Conservation (phyloP, 2,888 invertebrate species). For the Rhingia rostrata region DNA sequence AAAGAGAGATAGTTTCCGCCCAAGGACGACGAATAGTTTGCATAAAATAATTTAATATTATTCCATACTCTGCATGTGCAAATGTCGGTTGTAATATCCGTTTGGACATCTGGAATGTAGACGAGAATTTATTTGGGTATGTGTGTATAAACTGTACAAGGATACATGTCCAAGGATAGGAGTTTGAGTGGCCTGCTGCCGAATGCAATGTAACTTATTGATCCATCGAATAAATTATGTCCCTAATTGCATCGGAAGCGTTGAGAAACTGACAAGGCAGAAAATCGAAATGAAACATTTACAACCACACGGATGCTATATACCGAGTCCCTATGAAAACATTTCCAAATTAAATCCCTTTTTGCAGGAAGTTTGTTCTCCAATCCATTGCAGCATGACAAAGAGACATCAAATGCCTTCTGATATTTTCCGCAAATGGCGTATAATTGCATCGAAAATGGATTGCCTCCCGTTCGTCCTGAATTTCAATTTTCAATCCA, state of each 20-base stretch:
- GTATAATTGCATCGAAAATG: background rate
- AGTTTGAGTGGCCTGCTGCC: constrained; percentile 26
- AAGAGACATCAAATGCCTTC: constrained; percentile 16
- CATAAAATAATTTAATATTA: constrained; percentile 66
- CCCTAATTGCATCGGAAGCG: constrained; percentile 73
- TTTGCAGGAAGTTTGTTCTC: constrained; percentile 10
- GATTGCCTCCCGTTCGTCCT: constrained; percentile 36
- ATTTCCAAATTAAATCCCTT: constrained; percentile 41
- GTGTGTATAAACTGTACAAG: constrained; percentile 5
- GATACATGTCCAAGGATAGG: background rate
- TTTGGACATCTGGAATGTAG: constrained; percentile 35
- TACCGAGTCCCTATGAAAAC: background rate
- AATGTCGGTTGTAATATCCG: constrained; percentile 51
- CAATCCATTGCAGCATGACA: constrained; percentile 13
- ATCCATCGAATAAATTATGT: constrained; percentile 71
- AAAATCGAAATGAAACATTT: constrained; percentile 70
- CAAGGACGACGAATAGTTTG: constrained; percentile 62
- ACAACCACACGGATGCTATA: constrained; percentile 34
- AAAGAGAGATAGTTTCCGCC: constrained; percentile 7
- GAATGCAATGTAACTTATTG: constrained; percentile 71
- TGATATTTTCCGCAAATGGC: background rate
- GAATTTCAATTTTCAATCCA: constrained; percentile 31
- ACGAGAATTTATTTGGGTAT: background rate
- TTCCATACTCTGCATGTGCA: constrained; percentile 55
- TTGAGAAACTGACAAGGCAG: constrained; percentile 74